Evolutionary conservation across 1,140 invertebrate genomes (phyloP).

Genomic region (Cotesia chilonis): DNA sequence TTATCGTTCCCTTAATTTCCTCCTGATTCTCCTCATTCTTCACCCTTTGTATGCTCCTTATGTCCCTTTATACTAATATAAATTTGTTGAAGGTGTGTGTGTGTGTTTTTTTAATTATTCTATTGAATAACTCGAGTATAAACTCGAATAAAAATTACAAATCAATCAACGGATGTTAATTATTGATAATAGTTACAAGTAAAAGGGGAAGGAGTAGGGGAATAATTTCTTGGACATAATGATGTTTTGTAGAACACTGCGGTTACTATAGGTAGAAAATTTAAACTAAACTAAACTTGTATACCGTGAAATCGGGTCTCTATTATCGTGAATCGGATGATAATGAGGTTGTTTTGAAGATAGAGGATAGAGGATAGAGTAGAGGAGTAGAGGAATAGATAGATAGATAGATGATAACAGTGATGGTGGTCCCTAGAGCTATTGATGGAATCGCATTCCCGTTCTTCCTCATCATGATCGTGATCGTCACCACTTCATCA

Average conservation of each 20-base stretch:
- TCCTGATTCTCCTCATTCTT: background rate
- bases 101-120: slow-evolving; percentile 47
- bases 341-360: slow-evolving; percentile 56
- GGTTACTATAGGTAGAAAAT: slow-evolving; percentile 3
- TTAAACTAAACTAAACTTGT: slow-evolving; percentile 23
- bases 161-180: too few relatives aligned
- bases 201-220: too few relatives aligned
- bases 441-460: background rate
- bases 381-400: background rate
- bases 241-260: too few relatives aligned
- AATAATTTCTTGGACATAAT: slow-evolving; percentile 3
- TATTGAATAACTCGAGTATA: slow-evolving; percentile 55
- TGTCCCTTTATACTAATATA: too few relatives aligned
- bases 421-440: slow-evolving; percentile 31
- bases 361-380: slow-evolving; percentile 26
- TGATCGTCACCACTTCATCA: too few relatives aligned
- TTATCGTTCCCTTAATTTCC: background rate
- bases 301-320: slow-evolving; percentile 43
- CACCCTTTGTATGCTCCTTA: background rate
- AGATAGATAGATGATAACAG: slow-evolving; percentile 6
- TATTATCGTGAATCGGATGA: slow-evolving; percentile 60
- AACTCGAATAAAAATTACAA: background rate
- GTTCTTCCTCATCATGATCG: too few relatives aligned
- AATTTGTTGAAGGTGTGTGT: slow-evolving; percentile 55
- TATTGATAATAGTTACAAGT: too few relatives aligned